A percentile compares a stretch with the other conserved stretches of the same genome.
Conservation (phyloP, 1,140 invertebrate species). For the Drosophila elegans region DNA sequence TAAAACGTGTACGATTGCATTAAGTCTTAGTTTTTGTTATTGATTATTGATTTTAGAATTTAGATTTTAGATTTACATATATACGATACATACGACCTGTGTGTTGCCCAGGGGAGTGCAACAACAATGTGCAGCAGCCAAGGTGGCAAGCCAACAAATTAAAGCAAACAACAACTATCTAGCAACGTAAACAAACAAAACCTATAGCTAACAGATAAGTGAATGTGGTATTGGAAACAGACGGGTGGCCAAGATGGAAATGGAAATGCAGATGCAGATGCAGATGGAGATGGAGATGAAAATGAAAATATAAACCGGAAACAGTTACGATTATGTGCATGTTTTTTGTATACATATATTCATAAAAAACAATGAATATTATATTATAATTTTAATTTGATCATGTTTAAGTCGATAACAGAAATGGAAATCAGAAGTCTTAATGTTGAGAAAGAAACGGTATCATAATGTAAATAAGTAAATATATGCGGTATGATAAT, state of each 20-base stretch:
- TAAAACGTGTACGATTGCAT: constrained; percentile 9
- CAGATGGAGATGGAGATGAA: not conserved
- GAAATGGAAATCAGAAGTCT: constrained; percentile 35
- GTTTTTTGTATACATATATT: constrained; percentile 11
- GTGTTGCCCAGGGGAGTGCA: not conserved
- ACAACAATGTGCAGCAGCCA: constrained; percentile 1
- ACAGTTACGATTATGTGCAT: constrained; percentile 15
- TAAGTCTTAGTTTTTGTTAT: constrained; percentile 38
- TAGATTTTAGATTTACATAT: constrained; percentile 13
- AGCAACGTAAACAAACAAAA: constrained; percentile 40
- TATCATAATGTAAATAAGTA: constrained; percentile 62
- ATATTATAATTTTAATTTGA: constrained; percentile 47
- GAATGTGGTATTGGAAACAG: not conserved
- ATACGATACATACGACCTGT: not conserved
- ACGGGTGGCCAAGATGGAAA: not conserved
- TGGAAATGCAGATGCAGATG: not conserved
- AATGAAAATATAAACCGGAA: not conserved
- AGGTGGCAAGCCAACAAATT: constrained; percentile 28
- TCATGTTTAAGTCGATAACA: constrained; percentile 27
- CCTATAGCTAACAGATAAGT: constrained; percentile 44
- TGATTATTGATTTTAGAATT: constrained; percentile 5
- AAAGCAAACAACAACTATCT: constrained; percentile 48
- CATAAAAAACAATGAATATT: constrained; percentile 19
- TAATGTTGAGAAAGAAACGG: constrained; percentile 29
- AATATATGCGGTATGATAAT: constrained; percentile 61